These are phyloP conservation scores for Datnioides undecimradiatus DNA, from an alignment of 2,113 vertebrate species.

Conservation along the genomic window DNA sequence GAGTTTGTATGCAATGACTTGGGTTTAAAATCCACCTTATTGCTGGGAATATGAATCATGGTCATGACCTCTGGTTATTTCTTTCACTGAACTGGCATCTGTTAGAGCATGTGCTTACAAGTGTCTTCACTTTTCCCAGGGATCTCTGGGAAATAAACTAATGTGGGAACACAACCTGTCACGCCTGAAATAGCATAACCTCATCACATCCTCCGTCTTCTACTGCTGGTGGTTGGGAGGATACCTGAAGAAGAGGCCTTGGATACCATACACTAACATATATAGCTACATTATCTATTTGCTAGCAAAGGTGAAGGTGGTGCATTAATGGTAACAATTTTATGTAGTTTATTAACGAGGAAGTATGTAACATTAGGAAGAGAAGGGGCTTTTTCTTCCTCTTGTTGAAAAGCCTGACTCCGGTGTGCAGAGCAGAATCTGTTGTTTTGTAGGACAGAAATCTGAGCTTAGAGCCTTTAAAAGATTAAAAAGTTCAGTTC, in stretches of 20 bases:
- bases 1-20: neutral
- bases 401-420: neutral
- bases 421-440: too few relatives aligned
- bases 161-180: slow-evolving; percentile 1
- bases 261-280: neutral
- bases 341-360: neutral
- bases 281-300: neutral
- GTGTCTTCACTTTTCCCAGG: neutral
- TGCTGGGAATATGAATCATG: neutral
- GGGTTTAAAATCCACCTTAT: neutral
- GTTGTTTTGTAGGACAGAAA: too few relatives aligned
- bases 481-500: too few relatives aligned
- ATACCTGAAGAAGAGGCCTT: neutral
- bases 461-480: too few relatives aligned
- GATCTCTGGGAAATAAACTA: neutral
- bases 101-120: neutral
- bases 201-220: neutral
- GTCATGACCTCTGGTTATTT: neutral
- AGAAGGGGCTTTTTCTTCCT: neutral
- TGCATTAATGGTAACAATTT: neutral
- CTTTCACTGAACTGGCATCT: neutral
- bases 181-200: neutral
- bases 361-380: neutral
- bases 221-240: neutral
- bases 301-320: neutral